These are phyloP conservation scores for Brachionus calyciflorus DNA, from an alignment of 1,140 invertebrate genomes.

Conservation along the genomic window DNA sequence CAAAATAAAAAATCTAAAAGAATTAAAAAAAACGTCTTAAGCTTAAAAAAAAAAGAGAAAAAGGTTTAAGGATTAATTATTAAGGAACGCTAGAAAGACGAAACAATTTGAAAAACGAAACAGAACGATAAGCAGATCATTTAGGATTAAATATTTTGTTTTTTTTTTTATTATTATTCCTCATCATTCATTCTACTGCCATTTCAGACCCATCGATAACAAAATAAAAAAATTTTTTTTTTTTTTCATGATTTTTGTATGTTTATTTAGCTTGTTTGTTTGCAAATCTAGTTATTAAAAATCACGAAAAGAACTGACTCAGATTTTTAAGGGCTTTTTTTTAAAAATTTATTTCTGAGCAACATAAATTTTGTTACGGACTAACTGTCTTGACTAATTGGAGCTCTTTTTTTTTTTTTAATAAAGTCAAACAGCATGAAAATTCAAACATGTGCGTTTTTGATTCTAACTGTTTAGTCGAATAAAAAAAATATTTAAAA, in stretches of 20 bases:
- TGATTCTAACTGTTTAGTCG: slow-evolving; percentile 4
- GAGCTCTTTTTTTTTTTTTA: slow-evolving; percentile 15
- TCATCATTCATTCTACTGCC: too few relatives aligned
- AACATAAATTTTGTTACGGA: too few relatives aligned
- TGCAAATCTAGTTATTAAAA: slow-evolving; percentile 39
- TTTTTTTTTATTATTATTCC: too few relatives aligned
- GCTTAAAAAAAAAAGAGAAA: too few relatives aligned
- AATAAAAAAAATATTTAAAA: neutral
- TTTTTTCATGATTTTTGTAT: slow-evolving; percentile 33
- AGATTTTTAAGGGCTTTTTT: neutral
- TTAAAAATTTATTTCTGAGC: neutral
- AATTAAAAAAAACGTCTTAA: neutral
- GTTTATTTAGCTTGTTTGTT: slow-evolving; percentile 40
- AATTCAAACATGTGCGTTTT: slow-evolving; percentile 14
- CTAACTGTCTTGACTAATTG: slow-evolving; percentile 29
- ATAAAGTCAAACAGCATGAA: slow-evolving; percentile 38
- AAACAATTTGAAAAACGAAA: too few relatives aligned
- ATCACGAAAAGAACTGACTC: too few relatives aligned
- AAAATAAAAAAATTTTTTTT: neutral
- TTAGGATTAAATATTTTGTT: too few relatives aligned
- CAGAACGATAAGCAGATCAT: too few relatives aligned
- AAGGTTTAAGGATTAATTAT: too few relatives aligned
- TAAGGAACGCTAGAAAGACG: too few relatives aligned
- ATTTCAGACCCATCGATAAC: neutral
- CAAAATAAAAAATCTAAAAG: too few relatives aligned